Base-by-base conservation (phyloP, 1,140 invertebrate species). In the Centruroides sculpturatus region DNA sequence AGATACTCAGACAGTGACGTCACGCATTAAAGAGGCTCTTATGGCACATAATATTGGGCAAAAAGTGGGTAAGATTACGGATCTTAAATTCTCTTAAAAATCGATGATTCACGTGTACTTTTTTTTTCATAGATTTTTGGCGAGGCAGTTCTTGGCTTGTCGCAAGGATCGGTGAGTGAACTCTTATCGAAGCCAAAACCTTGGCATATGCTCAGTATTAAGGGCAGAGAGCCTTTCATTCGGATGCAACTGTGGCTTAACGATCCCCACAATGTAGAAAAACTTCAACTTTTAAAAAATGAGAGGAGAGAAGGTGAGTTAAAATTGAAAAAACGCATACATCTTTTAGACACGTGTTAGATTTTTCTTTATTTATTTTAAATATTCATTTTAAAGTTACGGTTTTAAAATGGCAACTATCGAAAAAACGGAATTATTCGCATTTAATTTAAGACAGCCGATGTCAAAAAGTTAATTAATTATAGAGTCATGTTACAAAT, bases 131-230 rank as follows among this genome's bases (percentile, higher is more conserved):
- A 86, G 80, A 89, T 98, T 60, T 98, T 98, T 71, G 94, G 94
- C 23, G 94, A 98, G 77, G 91, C 90, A 0, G 93, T 98, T 35
- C 76, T 98, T 0, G 94, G 93, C 0, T 77, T 98, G 12, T 96
- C 92, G 5, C 94, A 98, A 75, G 95, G 94, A 34, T 97, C 93
- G 1, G 94, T 98, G 0, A 96, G 91, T 70, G 95, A 98, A 75
- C 75, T 98, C 12, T 77, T 99, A 0, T 96, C 92, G 51, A 98
- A 98, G 75, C 95, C 95, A 3, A 98, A 98, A 71, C 94, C 94
- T 0, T 99, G 95, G 95, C 92, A 96, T 71, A 96, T 98, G 92
- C 80, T 99, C 8, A 96, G 92, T 68, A 95, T 98, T 71, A 98
- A 98, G 75, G 94, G 94, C 0, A 78, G 94, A 46, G 94, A 98